A percentile compares a stretch with the other conserved stretches of the same genome.
Evolutionary conservation across 2,888 invertebrate genomes (phyloP).

Genomic region (Ashinkailepas kermadecensis): DNA sequence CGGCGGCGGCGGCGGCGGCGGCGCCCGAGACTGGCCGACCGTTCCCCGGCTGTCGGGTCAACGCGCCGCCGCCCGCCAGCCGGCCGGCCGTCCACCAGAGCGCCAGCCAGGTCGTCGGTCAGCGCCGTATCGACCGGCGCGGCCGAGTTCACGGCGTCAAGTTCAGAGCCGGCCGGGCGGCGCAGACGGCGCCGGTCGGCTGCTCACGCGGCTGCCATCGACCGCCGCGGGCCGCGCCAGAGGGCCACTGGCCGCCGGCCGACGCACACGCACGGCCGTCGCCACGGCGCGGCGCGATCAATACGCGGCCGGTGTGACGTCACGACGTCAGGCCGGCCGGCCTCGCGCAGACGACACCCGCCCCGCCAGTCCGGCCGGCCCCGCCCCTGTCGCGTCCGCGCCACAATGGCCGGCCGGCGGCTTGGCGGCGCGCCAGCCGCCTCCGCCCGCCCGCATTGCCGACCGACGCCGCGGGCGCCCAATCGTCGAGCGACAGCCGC

Average conservation of each 20-base stretch:
- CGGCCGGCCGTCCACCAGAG: no score
- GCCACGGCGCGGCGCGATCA: no score
- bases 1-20: not conserved
- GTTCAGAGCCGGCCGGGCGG: not conserved
- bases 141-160: constrained; percentile 10
- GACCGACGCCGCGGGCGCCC: not conserved
- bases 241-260: no score
- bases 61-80: not conserved
- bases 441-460: not conserved
- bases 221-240: not conserved
- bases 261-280: not conserved
- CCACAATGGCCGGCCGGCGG: constrained; percentile 21
- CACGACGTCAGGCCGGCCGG: not conserved
- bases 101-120: not conserved
- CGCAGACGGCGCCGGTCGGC: not conserved
- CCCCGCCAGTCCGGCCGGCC: not conserved
- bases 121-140: not conserved
- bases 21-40: no score
- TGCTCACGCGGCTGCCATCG: not conserved
- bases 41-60: no score
- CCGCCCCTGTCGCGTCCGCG: not conserved
- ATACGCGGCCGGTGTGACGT: not conserved
- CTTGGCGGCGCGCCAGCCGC: constrained; percentile 23
- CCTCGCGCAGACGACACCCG: not conserved
- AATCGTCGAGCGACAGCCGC: not conserved